Conservation (phyloP, 1,140 invertebrate species). For the Euwallacea similis region DNA sequence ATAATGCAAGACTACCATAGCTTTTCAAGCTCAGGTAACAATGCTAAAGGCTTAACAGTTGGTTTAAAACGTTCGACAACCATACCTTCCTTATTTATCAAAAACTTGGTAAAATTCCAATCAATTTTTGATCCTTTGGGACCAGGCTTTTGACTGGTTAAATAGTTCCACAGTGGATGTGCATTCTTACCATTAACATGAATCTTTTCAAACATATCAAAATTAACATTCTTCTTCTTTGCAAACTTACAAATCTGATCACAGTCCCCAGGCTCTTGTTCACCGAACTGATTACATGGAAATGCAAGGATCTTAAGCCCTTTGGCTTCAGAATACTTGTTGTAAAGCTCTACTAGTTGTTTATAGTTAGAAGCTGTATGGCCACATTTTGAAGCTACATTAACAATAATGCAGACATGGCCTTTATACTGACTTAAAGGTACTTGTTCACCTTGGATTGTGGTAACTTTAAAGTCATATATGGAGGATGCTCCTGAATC, state of each 20-base stretch:
- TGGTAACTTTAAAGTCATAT: conserved; percentile 74
- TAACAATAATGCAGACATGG: conserved; percentile 75
- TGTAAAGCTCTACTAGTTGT: conserved; percentile 71
- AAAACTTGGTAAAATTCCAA: conserved; percentile 98
- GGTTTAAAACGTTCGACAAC: conserved; percentile 81
- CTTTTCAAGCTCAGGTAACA: conserved; percentile 68
- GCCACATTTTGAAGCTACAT: conserved; percentile 86
- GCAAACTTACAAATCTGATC: conserved; percentile 77
- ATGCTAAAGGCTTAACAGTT: conserved; percentile 68
- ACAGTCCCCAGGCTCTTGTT: conserved; percentile 75
- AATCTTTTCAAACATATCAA: conserved; percentile 79
- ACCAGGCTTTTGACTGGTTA: conserved; percentile 58
- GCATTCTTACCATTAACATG: conserved; percentile 87
- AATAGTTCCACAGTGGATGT: conserved; percentile 82
- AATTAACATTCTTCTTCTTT: conserved; percentile 69
- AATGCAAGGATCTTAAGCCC: conserved; percentile 82
- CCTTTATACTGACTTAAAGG: conserved; percentile 72
- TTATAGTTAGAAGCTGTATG: conserved; percentile 78
- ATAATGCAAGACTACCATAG: conserved; percentile 53
- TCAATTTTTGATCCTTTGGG: conserved; percentile 77
- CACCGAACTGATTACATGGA: conserved; percentile 90
- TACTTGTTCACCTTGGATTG: conserved; percentile 73
- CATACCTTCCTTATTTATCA: conserved; percentile 83
- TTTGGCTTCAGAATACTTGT: conserved; percentile 66
- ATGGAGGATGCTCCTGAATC: conserved; percentile 50